These are phyloP conservation scores for Troglohyphantes excavatus DNA, from an alignment of 2,888 invertebrate genomes.

Conservation along the genomic window DNA sequence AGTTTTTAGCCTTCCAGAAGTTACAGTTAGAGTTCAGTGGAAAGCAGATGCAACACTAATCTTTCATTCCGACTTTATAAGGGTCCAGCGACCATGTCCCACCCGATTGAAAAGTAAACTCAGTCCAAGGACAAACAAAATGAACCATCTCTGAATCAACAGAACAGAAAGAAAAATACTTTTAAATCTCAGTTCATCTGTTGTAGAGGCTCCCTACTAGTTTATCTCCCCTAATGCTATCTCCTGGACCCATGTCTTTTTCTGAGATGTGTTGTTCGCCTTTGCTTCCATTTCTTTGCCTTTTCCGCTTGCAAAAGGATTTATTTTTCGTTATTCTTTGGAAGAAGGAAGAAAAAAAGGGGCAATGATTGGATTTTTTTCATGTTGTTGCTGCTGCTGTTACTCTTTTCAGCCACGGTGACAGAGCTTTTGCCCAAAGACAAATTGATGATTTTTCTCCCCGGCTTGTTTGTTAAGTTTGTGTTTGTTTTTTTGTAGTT, in stretches of 20 bases:
- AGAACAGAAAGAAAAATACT: conserved; percentile 24
- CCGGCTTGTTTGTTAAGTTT: conserved; percentile 44
- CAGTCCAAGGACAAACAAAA: conserved; percentile 13
- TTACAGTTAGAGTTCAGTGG: no score
- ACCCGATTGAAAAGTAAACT: background rate
- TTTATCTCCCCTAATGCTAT: conserved; percentile 24
- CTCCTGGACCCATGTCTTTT: conserved; percentile 8
- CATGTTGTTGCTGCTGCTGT: background rate
- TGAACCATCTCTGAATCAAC: conserved; percentile 5
- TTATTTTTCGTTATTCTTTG: conserved; percentile 18
- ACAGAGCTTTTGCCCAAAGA: conserved; percentile 62
- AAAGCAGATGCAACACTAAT: background rate
- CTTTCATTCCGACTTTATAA: background rate
- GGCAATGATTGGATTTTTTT: conserved; percentile 38
- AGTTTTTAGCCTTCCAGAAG: no score
- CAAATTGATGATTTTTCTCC: conserved; percentile 62
- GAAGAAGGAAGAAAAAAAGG: background rate
- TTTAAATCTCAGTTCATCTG: conserved; percentile 50
- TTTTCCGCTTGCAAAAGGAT: conserved; percentile 1
- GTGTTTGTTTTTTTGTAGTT: background rate
- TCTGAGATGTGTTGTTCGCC: conserved; percentile 2
- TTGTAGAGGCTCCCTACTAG: background rate
- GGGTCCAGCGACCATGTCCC: background rate
- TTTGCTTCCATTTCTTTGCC: background rate
- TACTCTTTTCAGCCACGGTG: conserved; percentile 17